phyloP scores from a whole-genome alignment of 2,797 vertebrate species.

The Micromesistius poutassou region DNA sequence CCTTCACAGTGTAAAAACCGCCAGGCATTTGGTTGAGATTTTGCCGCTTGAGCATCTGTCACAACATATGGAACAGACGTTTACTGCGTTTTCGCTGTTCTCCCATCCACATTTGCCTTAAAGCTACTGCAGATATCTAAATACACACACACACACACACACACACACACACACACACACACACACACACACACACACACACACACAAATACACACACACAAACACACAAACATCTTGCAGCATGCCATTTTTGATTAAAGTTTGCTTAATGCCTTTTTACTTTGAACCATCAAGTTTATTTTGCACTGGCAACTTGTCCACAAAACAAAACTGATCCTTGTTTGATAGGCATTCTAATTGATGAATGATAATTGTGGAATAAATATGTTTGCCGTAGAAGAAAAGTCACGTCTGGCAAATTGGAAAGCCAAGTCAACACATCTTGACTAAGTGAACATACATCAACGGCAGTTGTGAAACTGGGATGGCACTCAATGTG shows the following conservation, averaged over 20 bases:
- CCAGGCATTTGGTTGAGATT: not conserved
- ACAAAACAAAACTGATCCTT: not conserved
- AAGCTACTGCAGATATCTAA: not conserved
- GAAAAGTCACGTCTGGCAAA: not conserved
- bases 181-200: not conserved
- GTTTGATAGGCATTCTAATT: not conserved
- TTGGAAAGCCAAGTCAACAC: not conserved
- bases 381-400: not conserved
- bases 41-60: not conserved
- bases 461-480: not conserved
- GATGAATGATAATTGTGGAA: not conserved
- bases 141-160: not conserved
- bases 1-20: not conserved
- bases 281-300: not conserved
- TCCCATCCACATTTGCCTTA: conserved; percentile 1
- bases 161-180: not conserved
- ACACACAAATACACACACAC: not conserved
- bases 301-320: not conserved
- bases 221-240: conserved; percentile 9
- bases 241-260: conserved; percentile 19
- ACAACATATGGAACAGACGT: not conserved
- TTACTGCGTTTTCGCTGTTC: not conserved
- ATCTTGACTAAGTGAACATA: not conserved
- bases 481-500: not conserved
- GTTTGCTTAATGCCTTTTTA: not conserved